Evolutionary conservation across 2,113 vertebrate species (phyloP).

Genomic region (Cryptotis parvus): DNA sequence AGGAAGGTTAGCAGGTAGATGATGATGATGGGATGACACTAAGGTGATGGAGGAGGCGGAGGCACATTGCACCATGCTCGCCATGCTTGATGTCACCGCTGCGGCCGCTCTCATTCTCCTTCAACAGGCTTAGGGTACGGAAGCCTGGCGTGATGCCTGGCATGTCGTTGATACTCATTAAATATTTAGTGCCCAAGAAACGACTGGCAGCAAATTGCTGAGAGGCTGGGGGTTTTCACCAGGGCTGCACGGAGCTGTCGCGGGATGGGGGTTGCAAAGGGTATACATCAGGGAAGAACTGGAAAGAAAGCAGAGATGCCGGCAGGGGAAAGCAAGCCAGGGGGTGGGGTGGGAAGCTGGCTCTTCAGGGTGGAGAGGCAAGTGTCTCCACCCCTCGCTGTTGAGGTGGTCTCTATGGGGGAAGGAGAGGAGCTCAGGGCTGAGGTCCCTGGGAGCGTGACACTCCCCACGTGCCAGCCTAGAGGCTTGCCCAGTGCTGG

Average conservation of each 20-base stretch:
- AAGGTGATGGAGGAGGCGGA: background rate
- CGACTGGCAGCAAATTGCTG: background rate
- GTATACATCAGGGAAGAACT: background rate
- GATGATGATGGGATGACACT: rapidly evolving
- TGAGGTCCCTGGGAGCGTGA: background rate
- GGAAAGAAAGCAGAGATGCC: background rate
- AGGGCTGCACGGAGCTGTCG: rapidly evolving
- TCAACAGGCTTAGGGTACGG: background rate
- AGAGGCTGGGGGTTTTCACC: background rate
- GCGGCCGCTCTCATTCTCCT: background rate
- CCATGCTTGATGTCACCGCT: rapidly evolving
- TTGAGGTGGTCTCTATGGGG: background rate
- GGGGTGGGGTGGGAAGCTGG: background rate
- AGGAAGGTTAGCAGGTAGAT: background rate
- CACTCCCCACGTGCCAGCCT: background rate
- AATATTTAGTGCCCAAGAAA: background rate
- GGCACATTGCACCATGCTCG: rapidly evolving
- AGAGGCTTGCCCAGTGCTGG: rapidly evolving
- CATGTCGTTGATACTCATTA: background rate
- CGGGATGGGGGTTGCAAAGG: rapidly evolving
- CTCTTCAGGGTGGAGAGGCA: rapidly evolving
- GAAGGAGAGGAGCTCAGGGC: too few relatives aligned
- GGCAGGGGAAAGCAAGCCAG: background rate
- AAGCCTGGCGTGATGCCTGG: background rate
- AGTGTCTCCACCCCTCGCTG: background rate